phyloP scores from a whole-genome alignment of 1,140 invertebrate species.

The Sycophila sp. region DNA sequence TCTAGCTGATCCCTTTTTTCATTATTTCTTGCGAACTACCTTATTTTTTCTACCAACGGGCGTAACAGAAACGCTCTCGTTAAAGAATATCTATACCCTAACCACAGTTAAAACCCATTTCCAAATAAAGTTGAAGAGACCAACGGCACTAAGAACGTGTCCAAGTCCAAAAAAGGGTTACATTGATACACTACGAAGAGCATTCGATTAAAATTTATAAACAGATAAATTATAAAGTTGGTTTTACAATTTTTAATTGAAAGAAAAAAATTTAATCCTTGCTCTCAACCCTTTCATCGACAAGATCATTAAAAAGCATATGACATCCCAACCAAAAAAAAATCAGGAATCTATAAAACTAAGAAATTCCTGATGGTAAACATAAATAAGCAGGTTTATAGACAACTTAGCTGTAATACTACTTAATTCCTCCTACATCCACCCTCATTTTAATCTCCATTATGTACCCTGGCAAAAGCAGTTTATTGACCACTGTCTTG shows the following conservation, averaged over 20 bases:
- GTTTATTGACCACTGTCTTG: constrained; percentile 60
- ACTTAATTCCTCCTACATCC: background rate
- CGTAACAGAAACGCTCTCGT: constrained; percentile 8
- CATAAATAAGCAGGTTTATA: constrained; percentile 13
- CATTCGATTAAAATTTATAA: background rate
- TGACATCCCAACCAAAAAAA: background rate
- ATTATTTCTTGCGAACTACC: background rate
- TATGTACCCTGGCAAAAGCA: constrained; percentile 42
- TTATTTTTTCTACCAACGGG: background rate
- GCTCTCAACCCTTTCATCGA: background rate
- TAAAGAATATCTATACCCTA: no score
- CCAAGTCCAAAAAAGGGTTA: background rate
- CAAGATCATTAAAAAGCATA: constrained; percentile 1
- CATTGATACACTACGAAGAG: background rate
- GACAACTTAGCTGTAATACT: constrained; percentile 20
- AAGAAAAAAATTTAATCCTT: background rate
- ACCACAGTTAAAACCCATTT: background rate
- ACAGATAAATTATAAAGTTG: background rate
- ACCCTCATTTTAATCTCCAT: constrained; percentile 15
- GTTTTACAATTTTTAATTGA: no score
- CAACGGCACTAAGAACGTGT: constrained; percentile 40
- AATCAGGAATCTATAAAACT: background rate
- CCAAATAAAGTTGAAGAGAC: background rate
- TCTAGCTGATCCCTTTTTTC: background rate
- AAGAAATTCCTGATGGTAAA: background rate